Conservation (phyloP, 1,140 invertebrate species). For the Heliothis virescens region DNA sequence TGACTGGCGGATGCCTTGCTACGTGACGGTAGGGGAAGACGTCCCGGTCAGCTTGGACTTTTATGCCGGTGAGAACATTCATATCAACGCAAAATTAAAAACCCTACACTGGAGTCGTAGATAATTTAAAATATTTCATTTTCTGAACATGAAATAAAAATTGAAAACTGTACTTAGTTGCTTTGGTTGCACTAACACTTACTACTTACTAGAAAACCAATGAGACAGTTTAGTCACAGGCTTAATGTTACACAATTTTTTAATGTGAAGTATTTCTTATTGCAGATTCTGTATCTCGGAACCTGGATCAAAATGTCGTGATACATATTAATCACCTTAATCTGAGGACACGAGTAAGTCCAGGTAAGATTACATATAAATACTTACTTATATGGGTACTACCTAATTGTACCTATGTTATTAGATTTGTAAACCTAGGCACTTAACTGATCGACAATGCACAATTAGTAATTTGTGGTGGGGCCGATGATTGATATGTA, state of each 20-base stretch:
- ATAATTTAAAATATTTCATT: no score
- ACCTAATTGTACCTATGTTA: no score
- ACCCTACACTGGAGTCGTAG: no score
- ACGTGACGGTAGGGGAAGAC: constrained; percentile 69
- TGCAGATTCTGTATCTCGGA: constrained; percentile 68
- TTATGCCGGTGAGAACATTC: constrained; percentile 63
- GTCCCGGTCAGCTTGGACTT: constrained; percentile 70
- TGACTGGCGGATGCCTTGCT: constrained; percentile 65
- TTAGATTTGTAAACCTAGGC: no score
- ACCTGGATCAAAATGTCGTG: constrained; percentile 72
- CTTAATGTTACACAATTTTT: neutral
- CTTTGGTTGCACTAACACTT: no score
- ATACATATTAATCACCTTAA: constrained; percentile 71
- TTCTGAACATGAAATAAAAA: no score
- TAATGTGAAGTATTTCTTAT: constrained; percentile 43
- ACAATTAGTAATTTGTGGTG: no score
- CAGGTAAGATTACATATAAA: constrained; percentile 60
- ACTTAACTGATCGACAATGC: no score
- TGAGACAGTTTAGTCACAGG: neutral
- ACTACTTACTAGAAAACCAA: no score
- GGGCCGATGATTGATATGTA: no score
- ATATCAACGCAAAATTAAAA: neutral
- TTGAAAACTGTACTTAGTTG: no score
- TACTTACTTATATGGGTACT: no score
- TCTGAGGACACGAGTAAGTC: constrained; percentile 66